Evolutionary conservation across 1,140 invertebrate genomes (phyloP).

Genomic region (Helicoverpa armigera): DNA sequence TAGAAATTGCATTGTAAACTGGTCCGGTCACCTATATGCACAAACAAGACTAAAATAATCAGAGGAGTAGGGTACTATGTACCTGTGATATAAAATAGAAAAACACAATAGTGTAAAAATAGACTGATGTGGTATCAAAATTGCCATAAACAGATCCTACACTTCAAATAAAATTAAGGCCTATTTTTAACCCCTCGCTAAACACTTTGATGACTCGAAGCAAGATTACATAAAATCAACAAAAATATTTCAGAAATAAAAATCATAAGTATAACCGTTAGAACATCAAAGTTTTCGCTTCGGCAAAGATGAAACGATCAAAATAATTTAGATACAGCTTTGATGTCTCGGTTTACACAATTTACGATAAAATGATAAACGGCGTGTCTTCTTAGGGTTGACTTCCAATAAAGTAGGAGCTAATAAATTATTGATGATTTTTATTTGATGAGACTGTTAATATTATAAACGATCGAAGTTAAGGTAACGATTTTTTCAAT

Average conservation of each 20-base stretch:
- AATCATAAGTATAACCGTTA: conserved; percentile 25
- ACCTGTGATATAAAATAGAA: not conserved
- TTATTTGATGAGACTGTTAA: not conserved
- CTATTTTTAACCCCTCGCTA: conserved; percentile 4
- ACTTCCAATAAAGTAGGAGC: conserved; percentile 43
- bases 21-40: no score
- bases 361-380: conserved; percentile 36
- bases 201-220: conserved; percentile 33
- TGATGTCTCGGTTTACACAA: conserved; percentile 50
- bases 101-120: not conserved
- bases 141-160: not conserved
- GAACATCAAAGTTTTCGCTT: conserved; percentile 50
- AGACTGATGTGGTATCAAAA: no score
- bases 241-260: conserved; percentile 16
- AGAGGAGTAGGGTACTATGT: no score
- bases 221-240: conserved; percentile 18
- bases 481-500: no score
- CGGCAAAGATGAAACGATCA: conserved; percentile 41
- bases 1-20: no score
- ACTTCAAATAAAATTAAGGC: not conserved
- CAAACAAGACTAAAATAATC: no score
- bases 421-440: conserved; percentile 44
- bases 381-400: conserved; percentile 12
- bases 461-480: no score
- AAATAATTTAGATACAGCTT: conserved; percentile 42